phyloP scores from a whole-genome alignment of 1,140 invertebrate genomes.

The Thaumatotibia leucotreta region DNA sequence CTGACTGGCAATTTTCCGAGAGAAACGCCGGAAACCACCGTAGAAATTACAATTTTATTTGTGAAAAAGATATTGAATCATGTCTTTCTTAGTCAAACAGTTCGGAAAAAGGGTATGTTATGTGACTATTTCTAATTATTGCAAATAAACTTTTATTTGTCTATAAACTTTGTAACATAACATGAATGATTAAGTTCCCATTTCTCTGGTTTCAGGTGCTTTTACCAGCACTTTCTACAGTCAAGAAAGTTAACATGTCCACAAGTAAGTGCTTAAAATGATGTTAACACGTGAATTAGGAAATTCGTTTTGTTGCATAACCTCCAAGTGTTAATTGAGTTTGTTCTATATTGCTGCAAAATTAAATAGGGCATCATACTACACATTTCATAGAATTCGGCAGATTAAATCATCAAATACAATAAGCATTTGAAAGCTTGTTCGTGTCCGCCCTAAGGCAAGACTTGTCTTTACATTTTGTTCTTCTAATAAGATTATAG shows the following conservation, averaged over 20 bases:
- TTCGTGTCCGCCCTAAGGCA: too few relatives aligned
- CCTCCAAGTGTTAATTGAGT: not conserved
- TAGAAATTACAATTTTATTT: not conserved
- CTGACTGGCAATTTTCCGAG: not conserved
- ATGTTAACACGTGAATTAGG: not conserved
- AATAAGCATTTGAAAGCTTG: too few relatives aligned
- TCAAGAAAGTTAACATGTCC: conserved; percentile 8
- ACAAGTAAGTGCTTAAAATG: conserved; percentile 2
- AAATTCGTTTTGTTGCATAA: conserved; percentile 5
- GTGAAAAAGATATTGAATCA: not conserved
- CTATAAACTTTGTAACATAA: too few relatives aligned
- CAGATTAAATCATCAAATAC: too few relatives aligned
- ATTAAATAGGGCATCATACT: too few relatives aligned
- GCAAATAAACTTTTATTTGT: too few relatives aligned
- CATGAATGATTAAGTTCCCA: not conserved
- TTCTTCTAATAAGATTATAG: too few relatives aligned
- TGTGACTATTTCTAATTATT: too few relatives aligned
- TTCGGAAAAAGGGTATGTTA: not conserved
- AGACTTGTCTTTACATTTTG: too few relatives aligned
- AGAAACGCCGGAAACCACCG: not conserved
- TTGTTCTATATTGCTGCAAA: too few relatives aligned
- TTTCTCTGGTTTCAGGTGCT: conserved; percentile 2
- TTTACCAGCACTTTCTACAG: not conserved
- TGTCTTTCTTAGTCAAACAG: not conserved
- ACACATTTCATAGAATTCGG: too few relatives aligned